Evolutionary conservation across 2,113 vertebrate genomes (phyloP).

Genomic region (Nothoprocta perdicaria): DNA sequence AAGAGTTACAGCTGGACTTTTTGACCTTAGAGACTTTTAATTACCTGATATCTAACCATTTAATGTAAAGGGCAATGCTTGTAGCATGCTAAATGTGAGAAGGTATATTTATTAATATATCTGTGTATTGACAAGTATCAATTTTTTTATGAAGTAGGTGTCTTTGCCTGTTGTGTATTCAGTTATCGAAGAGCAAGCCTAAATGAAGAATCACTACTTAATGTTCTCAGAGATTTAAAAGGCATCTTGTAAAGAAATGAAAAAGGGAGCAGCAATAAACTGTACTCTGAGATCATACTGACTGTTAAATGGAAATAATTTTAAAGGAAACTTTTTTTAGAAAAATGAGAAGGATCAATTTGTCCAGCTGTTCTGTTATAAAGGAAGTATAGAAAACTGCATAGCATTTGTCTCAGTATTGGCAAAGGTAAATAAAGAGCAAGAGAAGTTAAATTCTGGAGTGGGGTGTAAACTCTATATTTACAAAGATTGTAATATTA

Average conservation of each 20-base stretch:
- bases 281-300: constrained; percentile 38
- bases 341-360: constrained; percentile 4
- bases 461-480: not conserved
- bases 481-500: not conserved
- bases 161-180: not conserved
- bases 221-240: not conserved
- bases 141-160: not conserved
- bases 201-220: not conserved
- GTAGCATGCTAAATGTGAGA: not conserved
- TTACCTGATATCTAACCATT: constrained; percentile 24
- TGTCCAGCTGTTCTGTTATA: not conserved
- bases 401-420: not conserved
- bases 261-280: constrained; percentile 1
- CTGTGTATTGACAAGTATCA: not conserved
- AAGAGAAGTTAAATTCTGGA: not conserved
- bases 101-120: not conserved
- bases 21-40: constrained; percentile 36
- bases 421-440: not conserved
- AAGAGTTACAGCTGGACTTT: constrained; percentile 46
- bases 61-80: not conserved
- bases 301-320: constrained; percentile 28
- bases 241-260: constrained; percentile 17
- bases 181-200: not conserved
- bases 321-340: not conserved
- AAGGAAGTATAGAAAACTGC: not conserved